Percentiles rank a stretch among this genome's conserved stretches.
Conservation (phyloP, 1,140 invertebrate genomes). For the Formica selysi region DNA sequence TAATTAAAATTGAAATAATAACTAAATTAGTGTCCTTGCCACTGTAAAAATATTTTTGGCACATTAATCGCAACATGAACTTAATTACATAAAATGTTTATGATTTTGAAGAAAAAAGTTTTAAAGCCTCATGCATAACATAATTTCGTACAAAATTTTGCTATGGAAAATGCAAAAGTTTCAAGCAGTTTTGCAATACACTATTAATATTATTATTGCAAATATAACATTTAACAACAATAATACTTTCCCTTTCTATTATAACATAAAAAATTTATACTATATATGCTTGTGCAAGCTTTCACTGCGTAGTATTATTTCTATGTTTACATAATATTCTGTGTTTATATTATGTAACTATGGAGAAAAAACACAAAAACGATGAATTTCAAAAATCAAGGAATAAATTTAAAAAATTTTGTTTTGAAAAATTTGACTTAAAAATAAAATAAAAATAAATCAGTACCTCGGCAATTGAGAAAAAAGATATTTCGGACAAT, state of each 20-base stretch:
- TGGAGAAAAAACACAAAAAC: not conserved
- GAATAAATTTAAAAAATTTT: not conserved
- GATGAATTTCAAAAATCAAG: not conserved
- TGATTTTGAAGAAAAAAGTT: not conserved
- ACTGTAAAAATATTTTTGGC: not conserved
- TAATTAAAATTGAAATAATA: conserved; percentile 30
- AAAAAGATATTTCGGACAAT: not conserved
- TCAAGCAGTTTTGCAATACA: not conserved
- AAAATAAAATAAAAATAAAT: not conserved
- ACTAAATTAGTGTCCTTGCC: not conserved
- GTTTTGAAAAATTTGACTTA: not conserved
- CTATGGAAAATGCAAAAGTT: not conserved
- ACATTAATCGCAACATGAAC: not conserved
- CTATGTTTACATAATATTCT: not conserved
- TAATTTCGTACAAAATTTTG: not conserved
- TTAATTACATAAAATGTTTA: not conserved
- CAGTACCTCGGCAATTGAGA: not conserved
- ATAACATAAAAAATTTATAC: not conserved
- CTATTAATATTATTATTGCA: not conserved
- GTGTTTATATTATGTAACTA: not conserved
- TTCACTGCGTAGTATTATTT: not conserved
- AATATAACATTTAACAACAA: not conserved
- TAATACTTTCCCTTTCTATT: not conserved
- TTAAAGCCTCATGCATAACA: not conserved
- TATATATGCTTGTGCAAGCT: not conserved